Evolutionary conservation across 1,140 invertebrate genomes (phyloP).

Genomic region (Rhopalosiphum padi): DNA sequence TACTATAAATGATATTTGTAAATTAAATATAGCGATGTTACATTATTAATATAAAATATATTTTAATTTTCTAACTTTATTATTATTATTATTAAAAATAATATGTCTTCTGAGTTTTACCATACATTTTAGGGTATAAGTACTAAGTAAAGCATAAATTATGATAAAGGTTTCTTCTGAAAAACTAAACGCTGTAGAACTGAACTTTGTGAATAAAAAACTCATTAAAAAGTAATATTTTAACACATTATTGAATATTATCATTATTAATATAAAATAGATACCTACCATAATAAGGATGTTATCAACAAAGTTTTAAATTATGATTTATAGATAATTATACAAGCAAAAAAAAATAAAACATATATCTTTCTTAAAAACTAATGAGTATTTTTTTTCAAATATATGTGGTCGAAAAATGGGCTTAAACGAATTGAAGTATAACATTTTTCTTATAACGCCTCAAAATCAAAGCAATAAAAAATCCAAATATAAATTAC

Average conservation of each 20-base stretch:
- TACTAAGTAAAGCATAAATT: neutral
- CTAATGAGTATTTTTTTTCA: neutral
- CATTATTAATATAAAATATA: neutral
- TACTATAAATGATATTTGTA: too few species aligned
- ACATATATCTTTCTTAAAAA: neutral
- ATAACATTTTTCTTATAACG: neutral
- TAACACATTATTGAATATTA: conserved; percentile 8
- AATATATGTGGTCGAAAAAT: neutral
- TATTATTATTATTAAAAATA: neutral
- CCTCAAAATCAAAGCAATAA: neutral
- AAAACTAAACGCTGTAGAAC: neutral
- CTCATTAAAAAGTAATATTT: conserved; percentile 18
- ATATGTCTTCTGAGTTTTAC: neutral
- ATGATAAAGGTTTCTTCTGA: conserved; percentile 11
- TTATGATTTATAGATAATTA: neutral
- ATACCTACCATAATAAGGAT: neutral
- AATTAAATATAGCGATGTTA: too few species aligned
- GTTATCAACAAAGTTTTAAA: conserved; percentile 13
- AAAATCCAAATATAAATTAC: neutral
- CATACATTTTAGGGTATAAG: neutral
- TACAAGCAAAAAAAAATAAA: neutral
- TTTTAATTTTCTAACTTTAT: neutral
- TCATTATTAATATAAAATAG: conserved; percentile 6
- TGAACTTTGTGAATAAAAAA: conserved; percentile 2
- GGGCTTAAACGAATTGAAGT: neutral